Base-by-base conservation (phyloP, 2,113 vertebrate species). In the Tupaia tana region DNA sequence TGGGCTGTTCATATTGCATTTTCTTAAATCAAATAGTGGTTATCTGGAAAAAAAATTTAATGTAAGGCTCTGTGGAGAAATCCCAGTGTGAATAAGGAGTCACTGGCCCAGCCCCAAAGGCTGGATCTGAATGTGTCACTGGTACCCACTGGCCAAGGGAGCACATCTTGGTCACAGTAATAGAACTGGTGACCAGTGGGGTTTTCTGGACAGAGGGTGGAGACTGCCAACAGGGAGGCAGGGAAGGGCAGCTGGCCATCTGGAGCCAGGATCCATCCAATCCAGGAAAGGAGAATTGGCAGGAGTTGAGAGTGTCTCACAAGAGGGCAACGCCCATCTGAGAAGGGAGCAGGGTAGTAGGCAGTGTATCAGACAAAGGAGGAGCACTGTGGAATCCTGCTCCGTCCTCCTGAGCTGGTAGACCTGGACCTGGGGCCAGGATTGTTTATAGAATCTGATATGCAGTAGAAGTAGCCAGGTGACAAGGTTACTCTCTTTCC, bases 1-100 rank as follows among this genome's bases (percentile, higher is more conserved):
- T 74, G 20, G 66, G 58, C 74, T 96, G 20, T 29, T 82, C 82
- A 13, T 86, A 27, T 86, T 91, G 52, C 11, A 58, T 69, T 96
- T 94, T 94, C 66, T 34, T 81, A 86, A 86, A 81, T 27, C 29
- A 81, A 29, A 3, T 83, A 15, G 56, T 12, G 4, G 27, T 58
- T 80, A n/a, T 54, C 29, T 71, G n/a, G 73, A 82, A 71, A 78
- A 43, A 43, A 69, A 84, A 59, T 24, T 20, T 73, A 70, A 34
- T 69, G 7, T 74, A 56, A 78, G 16, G 24, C 10, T 58, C 75
- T 90, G 12, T 52, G 69, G 56, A 69, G 88, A 80, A 43, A 56
- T 66, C 24, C 58, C 56, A 70, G 56, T 71, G 29, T 24, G 77
- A 92, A 69, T 4, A 3, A 19, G 7, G 7, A 15, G 25, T 92